These are phyloP conservation scores for Empis livida DNA, from an alignment of 2,888 invertebrate genomes.

Conservation along the genomic window DNA sequence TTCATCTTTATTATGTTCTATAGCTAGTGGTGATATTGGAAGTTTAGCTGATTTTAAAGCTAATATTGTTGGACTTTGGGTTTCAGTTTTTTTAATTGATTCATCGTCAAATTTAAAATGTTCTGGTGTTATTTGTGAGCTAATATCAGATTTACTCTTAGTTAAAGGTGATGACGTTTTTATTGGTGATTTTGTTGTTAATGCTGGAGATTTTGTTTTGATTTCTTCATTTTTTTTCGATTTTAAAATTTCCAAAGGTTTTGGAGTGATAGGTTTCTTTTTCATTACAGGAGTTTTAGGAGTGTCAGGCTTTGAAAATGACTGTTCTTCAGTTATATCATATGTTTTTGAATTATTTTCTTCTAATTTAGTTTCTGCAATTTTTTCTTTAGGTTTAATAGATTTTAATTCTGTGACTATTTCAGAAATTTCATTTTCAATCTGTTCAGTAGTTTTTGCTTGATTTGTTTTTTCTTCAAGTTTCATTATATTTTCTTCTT, in stretches of 20 bases:
- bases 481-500: neutral
- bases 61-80: neutral
- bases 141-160: neutral
- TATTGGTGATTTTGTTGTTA: no score
- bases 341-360: neutral
- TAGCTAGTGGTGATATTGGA: neutral
- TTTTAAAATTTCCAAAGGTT: no score
- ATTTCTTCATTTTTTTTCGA: no score
- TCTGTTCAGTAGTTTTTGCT: conserved; percentile 10
- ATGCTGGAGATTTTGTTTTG: no score
- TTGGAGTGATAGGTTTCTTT: no score
- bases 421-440: conserved; percentile 6
- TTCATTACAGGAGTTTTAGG: no score
- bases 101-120: conserved; percentile 1
- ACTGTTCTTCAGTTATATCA: no score
- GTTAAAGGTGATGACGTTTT: neutral
- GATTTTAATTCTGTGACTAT: conserved; percentile 17
- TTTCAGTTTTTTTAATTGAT: neutral
- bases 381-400: conserved; percentile 10
- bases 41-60: no score
- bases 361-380: neutral
- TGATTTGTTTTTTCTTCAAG: conserved; percentile 1
- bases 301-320: no score
- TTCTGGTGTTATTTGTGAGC: neutral
- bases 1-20: neutral